Conservation (phyloP, 2,888 invertebrate species). For the Diplolepis rosae region DNA sequence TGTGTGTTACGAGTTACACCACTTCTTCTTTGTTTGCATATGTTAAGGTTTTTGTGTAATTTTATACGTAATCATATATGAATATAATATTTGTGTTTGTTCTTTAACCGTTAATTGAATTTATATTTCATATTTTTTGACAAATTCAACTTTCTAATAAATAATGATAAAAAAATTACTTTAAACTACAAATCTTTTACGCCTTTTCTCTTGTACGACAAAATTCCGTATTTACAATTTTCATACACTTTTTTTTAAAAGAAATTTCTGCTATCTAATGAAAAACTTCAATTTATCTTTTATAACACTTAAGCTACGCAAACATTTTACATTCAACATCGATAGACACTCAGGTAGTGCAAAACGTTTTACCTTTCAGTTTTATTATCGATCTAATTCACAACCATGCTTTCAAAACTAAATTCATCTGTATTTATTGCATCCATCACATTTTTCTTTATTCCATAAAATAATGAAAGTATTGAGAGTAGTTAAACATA, state of each 20-base stretch:
- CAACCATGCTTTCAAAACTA: not conserved
- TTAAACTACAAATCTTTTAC: not conserved
- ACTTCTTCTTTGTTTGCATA: no score
- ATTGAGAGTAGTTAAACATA: no score
- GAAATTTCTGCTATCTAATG: conserved; percentile 36
- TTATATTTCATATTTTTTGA: conserved; percentile 7
- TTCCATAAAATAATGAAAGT: not conserved
- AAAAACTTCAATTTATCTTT: conserved; percentile 27
- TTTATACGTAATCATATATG: no score
- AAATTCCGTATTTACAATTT: conserved; percentile 29
- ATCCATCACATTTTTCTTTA: not conserved
- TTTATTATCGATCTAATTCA: not conserved
- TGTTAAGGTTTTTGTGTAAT: no score
- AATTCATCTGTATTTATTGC: not conserved
- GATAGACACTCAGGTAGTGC: conserved; percentile 58
- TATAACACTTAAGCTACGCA: conserved; percentile 53
- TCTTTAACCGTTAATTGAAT: conserved; percentile 11
- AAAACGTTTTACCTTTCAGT: not conserved
- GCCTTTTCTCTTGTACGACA: not conserved
- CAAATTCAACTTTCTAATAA: not conserved
- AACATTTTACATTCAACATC: conserved; percentile 64
- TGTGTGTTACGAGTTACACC: not conserved
- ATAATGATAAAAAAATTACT: not conserved
- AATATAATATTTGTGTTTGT: no score
- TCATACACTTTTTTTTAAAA: conserved; percentile 31